A percentile compares a stretch with the other conserved stretches of the same genome.
phyloP scores from a whole-genome alignment of 2,888 invertebrate genomes.

The Netelia inedita region DNA sequence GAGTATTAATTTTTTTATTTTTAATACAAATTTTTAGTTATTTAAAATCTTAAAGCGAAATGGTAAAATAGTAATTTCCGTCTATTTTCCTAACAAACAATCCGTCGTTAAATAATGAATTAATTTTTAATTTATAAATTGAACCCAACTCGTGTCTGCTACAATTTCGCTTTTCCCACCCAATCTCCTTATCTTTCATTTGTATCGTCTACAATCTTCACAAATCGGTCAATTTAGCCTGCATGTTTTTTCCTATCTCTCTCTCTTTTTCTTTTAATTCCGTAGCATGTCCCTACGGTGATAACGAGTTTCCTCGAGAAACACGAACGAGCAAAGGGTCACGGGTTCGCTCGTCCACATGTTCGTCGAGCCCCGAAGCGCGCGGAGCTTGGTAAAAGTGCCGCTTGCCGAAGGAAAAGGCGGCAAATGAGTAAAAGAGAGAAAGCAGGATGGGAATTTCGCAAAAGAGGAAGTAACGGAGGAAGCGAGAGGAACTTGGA shows the following conservation, averaged over 20 bases:
- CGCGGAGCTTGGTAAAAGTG: slow-evolving; percentile 42
- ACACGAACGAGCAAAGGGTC: slow-evolving; percentile 57
- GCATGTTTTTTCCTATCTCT: slow-evolving; percentile 13
- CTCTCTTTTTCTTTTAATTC: slow-evolving; percentile 24
- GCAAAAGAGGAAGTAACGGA: slow-evolving; percentile 23
- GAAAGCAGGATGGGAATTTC: background rate
- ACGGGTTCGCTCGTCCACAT: slow-evolving; percentile 52
- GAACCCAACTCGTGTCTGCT: no score
- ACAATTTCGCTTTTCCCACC: slow-evolving; percentile 1
- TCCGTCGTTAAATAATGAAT: background rate
- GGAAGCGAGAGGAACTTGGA: slow-evolving; percentile 46
- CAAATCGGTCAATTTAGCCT: slow-evolving; percentile 43
- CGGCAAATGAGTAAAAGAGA: background rate
- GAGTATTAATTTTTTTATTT: no score
- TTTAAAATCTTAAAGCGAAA: no score
- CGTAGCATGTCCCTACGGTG: slow-evolving; percentile 33
- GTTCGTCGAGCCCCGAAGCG: slow-evolving; percentile 35
- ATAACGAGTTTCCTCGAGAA: slow-evolving; percentile 68
- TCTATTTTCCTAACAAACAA: background rate
- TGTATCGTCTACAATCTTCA: slow-evolving; percentile 22
- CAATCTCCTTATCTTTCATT: slow-evolving; percentile 27
- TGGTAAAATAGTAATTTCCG: no score
- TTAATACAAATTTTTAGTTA: no score
- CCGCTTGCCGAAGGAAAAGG: slow-evolving; percentile 48
- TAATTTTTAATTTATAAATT: no score